Evolutionary conservation across 2,113 vertebrate species (phyloP).

Genomic region (Campylomormyrus numenius): DNA sequence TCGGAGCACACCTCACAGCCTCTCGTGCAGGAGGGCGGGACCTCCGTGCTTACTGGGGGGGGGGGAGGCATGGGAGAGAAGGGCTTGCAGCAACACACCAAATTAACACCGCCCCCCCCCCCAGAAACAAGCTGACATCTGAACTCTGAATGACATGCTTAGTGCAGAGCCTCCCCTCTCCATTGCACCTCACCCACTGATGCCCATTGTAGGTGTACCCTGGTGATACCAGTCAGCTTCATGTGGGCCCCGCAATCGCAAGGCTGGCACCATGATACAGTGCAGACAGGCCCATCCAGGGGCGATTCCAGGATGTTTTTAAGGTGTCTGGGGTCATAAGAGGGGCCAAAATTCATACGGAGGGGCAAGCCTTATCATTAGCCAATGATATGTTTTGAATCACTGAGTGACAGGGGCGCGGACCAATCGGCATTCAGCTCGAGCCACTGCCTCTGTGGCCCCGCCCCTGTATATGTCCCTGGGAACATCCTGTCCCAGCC

Average conservation of each 20-base stretch:
- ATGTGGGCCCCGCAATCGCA: not conserved
- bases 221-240: not conserved
- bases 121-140: not conserved
- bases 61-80: not conserved
- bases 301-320: not conserved
- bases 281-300: not conserved
- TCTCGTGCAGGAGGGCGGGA: conserved; percentile 80
- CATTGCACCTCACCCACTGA: not conserved
- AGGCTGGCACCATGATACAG: not conserved
- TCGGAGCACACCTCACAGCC: conserved; percentile 93
- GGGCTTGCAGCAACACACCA: not conserved
- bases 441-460: not conserved
- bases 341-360: not conserved
- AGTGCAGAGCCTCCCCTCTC: not conserved
- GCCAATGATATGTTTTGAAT: not conserved
- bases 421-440: not conserved
- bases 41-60: conserved; percentile 77
- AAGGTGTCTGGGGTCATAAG: not conserved
- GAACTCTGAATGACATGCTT: not conserved
- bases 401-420: not conserved
- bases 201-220: not conserved
- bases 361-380: not conserved
- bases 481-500: not conserved
- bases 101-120: not conserved
- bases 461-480: not conserved